Evolutionary conservation across 2,113 vertebrate genomes (phyloP).

Genomic region (Merops nubicus): DNA sequence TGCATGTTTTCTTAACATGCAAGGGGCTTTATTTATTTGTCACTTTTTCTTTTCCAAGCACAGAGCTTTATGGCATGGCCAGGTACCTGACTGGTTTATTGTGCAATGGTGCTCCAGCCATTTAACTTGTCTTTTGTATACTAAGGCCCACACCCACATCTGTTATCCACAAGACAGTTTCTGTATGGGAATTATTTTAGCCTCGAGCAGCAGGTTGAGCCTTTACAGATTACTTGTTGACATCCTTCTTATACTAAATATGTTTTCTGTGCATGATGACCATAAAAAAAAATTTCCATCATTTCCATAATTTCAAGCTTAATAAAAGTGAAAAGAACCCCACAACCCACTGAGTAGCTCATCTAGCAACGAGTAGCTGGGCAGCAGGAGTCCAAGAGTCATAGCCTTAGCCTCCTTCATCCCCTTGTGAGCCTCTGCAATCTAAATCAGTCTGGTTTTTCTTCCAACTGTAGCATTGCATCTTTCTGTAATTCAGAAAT

Average conservation of each 20-base stretch:
- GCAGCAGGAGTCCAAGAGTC: neutral
- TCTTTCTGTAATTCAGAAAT: neutral
- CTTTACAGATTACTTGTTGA: neutral
- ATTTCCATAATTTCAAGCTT: neutral
- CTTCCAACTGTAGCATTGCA: neutral
- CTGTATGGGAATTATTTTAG: neutral
- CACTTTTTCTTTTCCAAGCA: neutral
- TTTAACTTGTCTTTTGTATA: neutral
- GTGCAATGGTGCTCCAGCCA: neutral
- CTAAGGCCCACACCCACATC: neutral
- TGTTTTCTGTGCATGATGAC: neutral
- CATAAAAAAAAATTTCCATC: neutral
- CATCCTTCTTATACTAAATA: neutral
- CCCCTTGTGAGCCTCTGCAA: neutral
- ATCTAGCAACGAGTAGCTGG: neutral
- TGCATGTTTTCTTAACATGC: neutral
- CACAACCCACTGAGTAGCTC: neutral
- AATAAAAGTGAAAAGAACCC: neutral
- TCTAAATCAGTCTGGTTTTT: neutral
- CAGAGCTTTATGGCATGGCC: accelerated
- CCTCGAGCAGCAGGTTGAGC: neutral
- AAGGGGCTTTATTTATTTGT: neutral
- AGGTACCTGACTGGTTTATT: neutral
- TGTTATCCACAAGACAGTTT: neutral
- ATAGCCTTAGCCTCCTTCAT: neutral